Base-by-base conservation (phyloP, 2,888 invertebrate genomes). In the Hirtodrosophila confusa region DNA sequence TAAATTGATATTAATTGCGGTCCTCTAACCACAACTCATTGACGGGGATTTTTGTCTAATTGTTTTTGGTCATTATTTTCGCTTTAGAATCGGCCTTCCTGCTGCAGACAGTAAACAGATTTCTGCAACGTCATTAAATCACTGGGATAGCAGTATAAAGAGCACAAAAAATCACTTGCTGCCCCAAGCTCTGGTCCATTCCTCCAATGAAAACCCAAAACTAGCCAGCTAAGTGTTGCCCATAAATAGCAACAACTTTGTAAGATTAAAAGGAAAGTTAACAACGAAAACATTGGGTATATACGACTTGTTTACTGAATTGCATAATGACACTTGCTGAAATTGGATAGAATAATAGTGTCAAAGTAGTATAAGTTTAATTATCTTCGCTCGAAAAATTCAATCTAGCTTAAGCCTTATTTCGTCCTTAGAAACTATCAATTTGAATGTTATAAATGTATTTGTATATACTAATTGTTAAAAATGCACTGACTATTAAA, bases 1-100 rank as follows among this genome's bases (percentile, higher is more conserved):
- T 58, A 84, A 84, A 84, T 84, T 82, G 79, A 84, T 84, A 84
- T 86, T 86, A 84, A 84, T 84, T 86, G 78, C 75, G 70, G 69
- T 66, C 50, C 64, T 64, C 67, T 41, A 55, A 55, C 58, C 65
- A 60, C 69, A 74, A 74, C 56, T 62, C 75, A 74, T 60, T 51
- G 51, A 41, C 29, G 35, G 24, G 48, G 41, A 53, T 63, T 64
- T 51, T 50, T 48, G 57, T 69, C 78, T 86, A 78, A 83, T 83
- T 83, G 86, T 83, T 83, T 83, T 83, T 60, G 72, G 63, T 60
- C 72, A 73, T 82, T 79, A 72, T 65, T 72, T 69, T 64, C 39
- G 47, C 27, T 35, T 51, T 54, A 27, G 17, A 43, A 44, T 37
- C 24, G 8, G 62, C 43, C 40, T 12, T 40, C 39, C 12, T 8